Evolutionary conservation across 2,888 invertebrate genomes (phyloP).

Genomic region (Heteromurus nitidus): DNA sequence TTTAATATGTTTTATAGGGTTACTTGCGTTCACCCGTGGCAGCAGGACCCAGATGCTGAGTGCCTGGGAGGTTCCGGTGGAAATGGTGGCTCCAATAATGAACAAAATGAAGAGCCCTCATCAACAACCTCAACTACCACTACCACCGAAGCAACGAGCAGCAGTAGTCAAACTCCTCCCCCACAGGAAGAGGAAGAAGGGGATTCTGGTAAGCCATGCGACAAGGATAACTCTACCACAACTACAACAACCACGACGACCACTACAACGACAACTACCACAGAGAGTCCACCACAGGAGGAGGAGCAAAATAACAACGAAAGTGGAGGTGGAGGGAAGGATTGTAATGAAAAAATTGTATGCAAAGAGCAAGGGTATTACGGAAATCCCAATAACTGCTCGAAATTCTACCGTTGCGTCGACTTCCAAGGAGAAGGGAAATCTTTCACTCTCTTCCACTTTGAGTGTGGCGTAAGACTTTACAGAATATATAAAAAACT

Average conservation of each 20-base stretch:
- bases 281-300: conserved; percentile 34
- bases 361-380: conserved; percentile 68
- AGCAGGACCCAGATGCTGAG: conserved; percentile 64
- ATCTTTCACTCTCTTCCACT: conserved; percentile 69
- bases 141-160: conserved; percentile 6
- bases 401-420: conserved; percentile 71
- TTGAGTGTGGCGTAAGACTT: conserved; percentile 68
- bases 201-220: conserved; percentile 33
- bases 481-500: too few species aligned
- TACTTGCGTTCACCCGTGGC: conserved; percentile 71
- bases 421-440: conserved; percentile 61
- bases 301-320: background rate
- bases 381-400: conserved; percentile 68
- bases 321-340: conserved; percentile 20
- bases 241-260: conserved; percentile 45
- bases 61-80: conserved; percentile 64
- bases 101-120: conserved; percentile 24
- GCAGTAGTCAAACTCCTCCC: background rate
- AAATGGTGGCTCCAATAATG: background rate
- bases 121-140: conserved; percentile 31
- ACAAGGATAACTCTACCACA: conserved; percentile 55
- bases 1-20: conserved; percentile 27
- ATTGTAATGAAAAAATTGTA: conserved; percentile 39
- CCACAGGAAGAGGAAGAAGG: background rate
- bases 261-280: conserved; percentile 52